phyloP scores from a whole-genome alignment of 1,140 invertebrate species.

The Microplitis demolitor region DNA sequence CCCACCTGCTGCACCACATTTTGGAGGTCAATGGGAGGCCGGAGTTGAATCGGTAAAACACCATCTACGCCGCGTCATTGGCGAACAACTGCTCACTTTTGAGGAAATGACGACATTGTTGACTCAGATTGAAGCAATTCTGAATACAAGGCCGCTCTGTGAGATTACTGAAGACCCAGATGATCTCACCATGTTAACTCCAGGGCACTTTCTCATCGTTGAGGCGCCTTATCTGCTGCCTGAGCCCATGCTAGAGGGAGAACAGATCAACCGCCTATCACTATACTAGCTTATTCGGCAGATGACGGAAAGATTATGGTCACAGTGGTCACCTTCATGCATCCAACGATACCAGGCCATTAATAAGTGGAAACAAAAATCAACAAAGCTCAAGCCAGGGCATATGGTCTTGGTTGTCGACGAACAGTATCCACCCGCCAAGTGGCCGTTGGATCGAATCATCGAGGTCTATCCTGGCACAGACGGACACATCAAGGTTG shows the following conservation, averaged over 20 bases:
- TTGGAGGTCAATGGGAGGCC: conserved; percentile 44
- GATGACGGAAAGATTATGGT: too few species aligned
- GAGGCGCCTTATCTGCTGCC: neutral
- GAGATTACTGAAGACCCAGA: conserved; percentile 9
- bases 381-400: too few species aligned
- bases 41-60: conserved; percentile 38
- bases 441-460: too few species aligned
- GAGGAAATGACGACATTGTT: conserved; percentile 35
- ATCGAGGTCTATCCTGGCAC: too few species aligned
- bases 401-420: too few species aligned
- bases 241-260: neutral
- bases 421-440: too few species aligned
- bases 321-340: too few species aligned
- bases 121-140: conserved; percentile 30
- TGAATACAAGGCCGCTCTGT: conserved; percentile 34
- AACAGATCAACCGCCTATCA: too few species aligned
- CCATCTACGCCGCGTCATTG: conserved; percentile 31
- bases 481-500: too few species aligned
- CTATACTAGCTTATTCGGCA: too few species aligned
- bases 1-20: conserved; percentile 45
- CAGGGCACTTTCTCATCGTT: conserved; percentile 24
- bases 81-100: conserved; percentile 20
- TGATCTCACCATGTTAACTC: conserved; percentile 10
- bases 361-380: too few species aligned
- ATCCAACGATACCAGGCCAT: too few species aligned